Evolutionary conservation across 2,888 invertebrate species (phyloP).

Genomic region (Amiota mariae): DNA sequence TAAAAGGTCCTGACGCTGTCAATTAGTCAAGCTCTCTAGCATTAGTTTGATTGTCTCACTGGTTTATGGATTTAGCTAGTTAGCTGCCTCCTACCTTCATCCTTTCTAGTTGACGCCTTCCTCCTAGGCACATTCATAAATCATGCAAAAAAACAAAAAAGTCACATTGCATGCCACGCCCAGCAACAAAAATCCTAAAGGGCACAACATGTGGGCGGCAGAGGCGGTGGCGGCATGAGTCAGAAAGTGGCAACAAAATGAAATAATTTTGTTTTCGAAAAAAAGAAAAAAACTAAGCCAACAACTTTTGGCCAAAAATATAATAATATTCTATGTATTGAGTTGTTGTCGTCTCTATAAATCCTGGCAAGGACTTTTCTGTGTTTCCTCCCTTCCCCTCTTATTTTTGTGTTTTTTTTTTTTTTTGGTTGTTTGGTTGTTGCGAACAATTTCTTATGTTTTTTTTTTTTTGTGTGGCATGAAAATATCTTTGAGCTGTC

Average conservation of each 20-base stretch:
- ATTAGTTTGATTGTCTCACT: not conserved
- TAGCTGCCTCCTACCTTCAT: too few relatives aligned
- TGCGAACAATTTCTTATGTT: not conserved
- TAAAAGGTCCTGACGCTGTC: not conserved
- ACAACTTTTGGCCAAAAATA: not conserved
- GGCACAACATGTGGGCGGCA: not conserved
- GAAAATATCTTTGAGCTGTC: not conserved
- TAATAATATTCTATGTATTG: not conserved
- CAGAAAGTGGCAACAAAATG: not conserved
- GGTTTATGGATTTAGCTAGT: not conserved
- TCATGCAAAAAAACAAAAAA: slow-evolving; percentile 9
- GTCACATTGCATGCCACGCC: not conserved
- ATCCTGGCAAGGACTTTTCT: not conserved
- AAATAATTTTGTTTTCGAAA: too few relatives aligned
- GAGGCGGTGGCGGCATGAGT: slow-evolving; percentile 1
- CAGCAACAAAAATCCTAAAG: not conserved
- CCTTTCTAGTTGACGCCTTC: too few relatives aligned
- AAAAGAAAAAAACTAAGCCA: not conserved
- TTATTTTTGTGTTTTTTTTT: too few relatives aligned
- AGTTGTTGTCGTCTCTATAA: not conserved
- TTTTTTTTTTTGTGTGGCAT: slow-evolving; percentile 1
- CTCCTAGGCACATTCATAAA: not conserved
- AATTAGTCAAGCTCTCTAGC: slow-evolving; percentile 3
- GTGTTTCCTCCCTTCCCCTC: not conserved
- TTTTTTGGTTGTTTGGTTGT: not conserved